Conservation (phyloP, 2,113 vertebrate genomes). For the Triplophysa siluroides region DNA sequence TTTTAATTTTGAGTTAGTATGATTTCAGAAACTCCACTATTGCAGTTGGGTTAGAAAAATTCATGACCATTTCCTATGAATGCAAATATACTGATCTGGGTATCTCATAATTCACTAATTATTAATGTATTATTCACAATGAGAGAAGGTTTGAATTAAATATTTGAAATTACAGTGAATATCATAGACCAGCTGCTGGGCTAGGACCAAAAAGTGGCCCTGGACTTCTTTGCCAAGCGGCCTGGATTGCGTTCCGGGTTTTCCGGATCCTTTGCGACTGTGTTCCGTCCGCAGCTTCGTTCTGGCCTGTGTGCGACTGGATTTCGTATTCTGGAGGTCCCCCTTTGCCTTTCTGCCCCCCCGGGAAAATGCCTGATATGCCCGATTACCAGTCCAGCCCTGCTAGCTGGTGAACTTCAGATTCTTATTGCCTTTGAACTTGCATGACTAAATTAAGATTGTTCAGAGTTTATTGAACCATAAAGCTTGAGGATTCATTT, state of each 20-base stretch:
- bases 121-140: slow-evolving; percentile 58
- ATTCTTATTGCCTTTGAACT: not conserved
- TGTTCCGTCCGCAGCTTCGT: no score
- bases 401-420: not conserved
- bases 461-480: not conserved
- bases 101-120: slow-evolving; percentile 50
- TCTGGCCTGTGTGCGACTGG: no score
- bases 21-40: slow-evolving; percentile 28
- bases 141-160: slow-evolving; percentile 44
- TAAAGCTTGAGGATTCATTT: not conserved
- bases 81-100: slow-evolving; percentile 47
- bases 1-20: slow-evolving; percentile 38
- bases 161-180: not conserved
- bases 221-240: not conserved
- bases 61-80: slow-evolving; percentile 47
- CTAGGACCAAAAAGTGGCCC: no score
- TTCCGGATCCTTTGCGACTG: no score
- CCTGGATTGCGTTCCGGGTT: no score
- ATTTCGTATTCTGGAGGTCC: no score
- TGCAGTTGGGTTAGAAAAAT: slow-evolving; percentile 33
- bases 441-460: not conserved
- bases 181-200: not conserved
- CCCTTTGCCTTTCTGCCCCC: no score
- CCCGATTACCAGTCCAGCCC: no score
- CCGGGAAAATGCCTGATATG: no score